phyloP scores from a whole-genome alignment of 2,113 vertebrate species.

The Oryzias curvinotus region DNA sequence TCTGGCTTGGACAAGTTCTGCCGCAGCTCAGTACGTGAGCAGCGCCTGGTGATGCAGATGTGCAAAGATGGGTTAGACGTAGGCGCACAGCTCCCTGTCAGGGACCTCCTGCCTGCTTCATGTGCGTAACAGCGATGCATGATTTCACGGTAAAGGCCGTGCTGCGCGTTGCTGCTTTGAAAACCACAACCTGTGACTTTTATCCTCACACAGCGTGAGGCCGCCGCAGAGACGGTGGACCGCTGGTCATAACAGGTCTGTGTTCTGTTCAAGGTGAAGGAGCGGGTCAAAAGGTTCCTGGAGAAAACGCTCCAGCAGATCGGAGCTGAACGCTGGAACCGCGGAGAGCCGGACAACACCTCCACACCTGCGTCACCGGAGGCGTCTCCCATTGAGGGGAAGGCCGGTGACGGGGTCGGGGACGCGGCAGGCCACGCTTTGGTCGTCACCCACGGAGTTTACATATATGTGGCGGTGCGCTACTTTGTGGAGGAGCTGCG shows the following conservation, averaged over 20 bases:
- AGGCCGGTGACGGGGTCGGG: slow-evolving; percentile 44
- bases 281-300: slow-evolving; percentile 83
- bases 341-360: slow-evolving; percentile 23
- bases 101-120: slow-evolving; percentile 9
- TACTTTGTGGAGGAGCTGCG: slow-evolving; percentile 86
- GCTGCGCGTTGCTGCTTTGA: too few species aligned
- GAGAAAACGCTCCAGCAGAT: slow-evolving; percentile 80
- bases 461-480: slow-evolving; percentile 82
- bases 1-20: slow-evolving; percentile 35
- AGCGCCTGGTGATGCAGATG: slow-evolving; percentile 24
- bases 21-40: slow-evolving; percentile 20
- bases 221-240: neutral
- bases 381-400: slow-evolving; percentile 35
- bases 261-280: slow-evolving; percentile 79
- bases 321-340: slow-evolving; percentile 53
- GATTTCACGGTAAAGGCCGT: neutral
- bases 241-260: neutral
- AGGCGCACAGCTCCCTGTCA: neutral
- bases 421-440: slow-evolving; percentile 76
- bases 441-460: slow-evolving; percentile 89
- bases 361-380: neutral
- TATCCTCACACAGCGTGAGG: neutral
- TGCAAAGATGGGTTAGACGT: slow-evolving; percentile 37
- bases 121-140: slow-evolving; percentile 22
- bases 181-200: slow-evolving; percentile 8